A percentile compares a stretch with the other conserved stretches of the same genome.
phyloP scores from a whole-genome alignment of 2,113 vertebrate genomes.

The Salvelinus namaycush region DNA sequence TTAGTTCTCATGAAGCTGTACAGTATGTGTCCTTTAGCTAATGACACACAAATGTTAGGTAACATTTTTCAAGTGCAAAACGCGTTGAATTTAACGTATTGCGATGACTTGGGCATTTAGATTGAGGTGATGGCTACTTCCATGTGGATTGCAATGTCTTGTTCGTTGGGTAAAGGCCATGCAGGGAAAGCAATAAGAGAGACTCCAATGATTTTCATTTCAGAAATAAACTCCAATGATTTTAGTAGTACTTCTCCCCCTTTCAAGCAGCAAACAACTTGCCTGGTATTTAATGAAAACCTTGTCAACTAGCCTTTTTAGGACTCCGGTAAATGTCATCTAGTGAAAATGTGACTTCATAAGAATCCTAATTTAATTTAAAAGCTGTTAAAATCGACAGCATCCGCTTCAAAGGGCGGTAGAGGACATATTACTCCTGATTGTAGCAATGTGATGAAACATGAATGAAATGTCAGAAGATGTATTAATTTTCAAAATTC shows the following conservation, averaged over 20 bases:
- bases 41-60: too few relatives aligned
- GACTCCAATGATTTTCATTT: not conserved
- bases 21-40: too few relatives aligned
- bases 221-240: slow-evolving; percentile 21
- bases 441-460: slow-evolving; percentile 20
- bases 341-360: slow-evolving; percentile 57
- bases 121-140: not conserved
- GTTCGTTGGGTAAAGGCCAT: not conserved
- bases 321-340: slow-evolving; percentile 66
- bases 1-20: too few relatives aligned
- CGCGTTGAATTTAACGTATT: not conserved
- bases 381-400: slow-evolving; percentile 53
- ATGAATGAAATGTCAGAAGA: slow-evolving; percentile 67
- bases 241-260: slow-evolving; percentile 4
- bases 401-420: slow-evolving; percentile 31
- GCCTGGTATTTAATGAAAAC: slow-evolving; percentile 60
- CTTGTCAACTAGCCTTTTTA: slow-evolving; percentile 59
- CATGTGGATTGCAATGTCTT: not conserved
- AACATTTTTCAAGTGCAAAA: too few relatives aligned
- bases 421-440: slow-evolving; percentile 40
- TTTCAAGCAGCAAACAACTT: slow-evolving; percentile 41
- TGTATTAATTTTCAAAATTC: slow-evolving; percentile 47
- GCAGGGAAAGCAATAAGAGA: not conserved
- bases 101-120: not conserved
- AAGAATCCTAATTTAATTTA: slow-evolving; percentile 69